Evolutionary conservation across 2,888 invertebrate species (phyloP).

Genomic region (Euzophera pinguis): DNA sequence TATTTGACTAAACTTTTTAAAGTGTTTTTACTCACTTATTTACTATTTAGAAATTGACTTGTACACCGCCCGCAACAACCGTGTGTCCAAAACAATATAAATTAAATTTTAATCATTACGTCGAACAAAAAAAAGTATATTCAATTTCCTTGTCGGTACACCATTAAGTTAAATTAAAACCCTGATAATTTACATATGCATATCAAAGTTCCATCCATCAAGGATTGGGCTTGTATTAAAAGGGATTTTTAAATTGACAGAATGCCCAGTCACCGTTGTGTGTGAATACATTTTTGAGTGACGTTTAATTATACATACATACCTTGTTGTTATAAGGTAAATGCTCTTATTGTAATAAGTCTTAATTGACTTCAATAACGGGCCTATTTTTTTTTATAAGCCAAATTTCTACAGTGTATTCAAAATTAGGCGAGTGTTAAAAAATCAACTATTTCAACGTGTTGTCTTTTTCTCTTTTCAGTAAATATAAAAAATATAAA

Average conservation of each 20-base stretch:
- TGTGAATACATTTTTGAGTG: conserved; percentile 2
- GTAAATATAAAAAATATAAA: too few relatives aligned
- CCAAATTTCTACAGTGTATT: too few relatives aligned
- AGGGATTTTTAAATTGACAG: conserved; percentile 17
- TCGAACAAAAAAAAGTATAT: conserved; percentile 25
- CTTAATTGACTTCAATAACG: too few relatives aligned
- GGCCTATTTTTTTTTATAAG: too few relatives aligned
- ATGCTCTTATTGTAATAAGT: too few relatives aligned
- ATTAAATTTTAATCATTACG: conserved; percentile 33
- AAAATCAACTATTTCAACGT: too few relatives aligned
- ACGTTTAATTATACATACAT: conserved; percentile 8
- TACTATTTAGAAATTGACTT: neutral
- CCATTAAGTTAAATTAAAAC: conserved; percentile 27
- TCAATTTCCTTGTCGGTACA: conserved; percentile 19
- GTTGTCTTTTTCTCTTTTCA: too few relatives aligned
- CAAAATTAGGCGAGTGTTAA: too few relatives aligned
- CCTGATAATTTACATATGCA: conserved; percentile 24
- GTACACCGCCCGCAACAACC: conserved; percentile 3
- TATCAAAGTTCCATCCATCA: conserved; percentile 26
- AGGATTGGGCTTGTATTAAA: conserved; percentile 8
- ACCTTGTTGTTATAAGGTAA: too few relatives aligned
- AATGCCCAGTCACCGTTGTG: conserved; percentile 7
- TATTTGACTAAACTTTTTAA: too few relatives aligned
- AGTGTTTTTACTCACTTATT: too few relatives aligned
- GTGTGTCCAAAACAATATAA: conserved; percentile 17